Evolutionary conservation across 2,888 invertebrate genomes (phyloP).

Genomic region (Lithophane socia): DNA sequence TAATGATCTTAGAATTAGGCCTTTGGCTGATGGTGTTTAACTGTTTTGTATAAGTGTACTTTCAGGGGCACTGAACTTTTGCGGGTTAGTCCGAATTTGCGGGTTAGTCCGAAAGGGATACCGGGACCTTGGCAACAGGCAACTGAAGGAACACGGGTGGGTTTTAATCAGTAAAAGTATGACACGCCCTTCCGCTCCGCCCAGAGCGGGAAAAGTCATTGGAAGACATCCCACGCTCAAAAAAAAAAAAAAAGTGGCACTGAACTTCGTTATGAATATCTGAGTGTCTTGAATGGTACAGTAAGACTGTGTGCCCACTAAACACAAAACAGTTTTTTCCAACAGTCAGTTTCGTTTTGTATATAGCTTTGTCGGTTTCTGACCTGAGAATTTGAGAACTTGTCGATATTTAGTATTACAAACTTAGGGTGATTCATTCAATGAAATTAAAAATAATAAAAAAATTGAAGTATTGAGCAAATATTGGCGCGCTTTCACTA

Average conservation of each 20-base stretch:
- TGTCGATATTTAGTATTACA: background rate
- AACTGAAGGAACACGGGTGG: too few species aligned
- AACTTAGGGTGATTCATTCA: background rate
- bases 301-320: background rate
- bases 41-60: background rate
- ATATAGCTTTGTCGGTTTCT: background rate
- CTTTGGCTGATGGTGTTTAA: background rate
- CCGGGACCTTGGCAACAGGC: too few species aligned
- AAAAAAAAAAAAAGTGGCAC: too few species aligned
- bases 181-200: too few species aligned
- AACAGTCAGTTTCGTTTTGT: too few species aligned
- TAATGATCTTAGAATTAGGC: slow-evolving; percentile 16
- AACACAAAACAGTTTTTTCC: background rate
- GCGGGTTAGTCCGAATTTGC: too few species aligned
- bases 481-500: background rate
- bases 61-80: background rate
- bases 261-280: background rate
- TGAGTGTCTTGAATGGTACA: background rate
- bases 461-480: background rate
- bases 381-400: background rate
- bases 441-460: background rate
- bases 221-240: too few species aligned
- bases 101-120: too few species aligned
- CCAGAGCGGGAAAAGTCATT: too few species aligned
- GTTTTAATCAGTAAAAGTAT: too few species aligned